These are phyloP conservation scores for Drosophila malerkotliana DNA, from an alignment of 1,140 invertebrate genomes.

Conservation along the genomic window DNA sequence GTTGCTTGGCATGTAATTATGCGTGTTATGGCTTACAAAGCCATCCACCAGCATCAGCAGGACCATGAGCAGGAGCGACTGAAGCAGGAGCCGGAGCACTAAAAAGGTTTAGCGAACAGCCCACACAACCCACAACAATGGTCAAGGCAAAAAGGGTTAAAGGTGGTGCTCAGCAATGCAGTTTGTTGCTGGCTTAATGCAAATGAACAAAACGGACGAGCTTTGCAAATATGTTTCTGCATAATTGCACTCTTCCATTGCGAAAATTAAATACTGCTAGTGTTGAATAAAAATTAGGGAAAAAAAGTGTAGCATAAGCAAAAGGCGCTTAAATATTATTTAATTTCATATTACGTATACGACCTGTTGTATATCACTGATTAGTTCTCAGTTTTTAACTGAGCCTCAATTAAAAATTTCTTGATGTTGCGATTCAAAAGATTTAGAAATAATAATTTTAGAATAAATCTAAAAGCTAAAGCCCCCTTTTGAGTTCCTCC, in stretches of 20 bases:
- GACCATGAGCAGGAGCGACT: slow-evolving; percentile 5
- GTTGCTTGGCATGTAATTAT: slow-evolving; percentile 77
- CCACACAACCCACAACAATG: slow-evolving; percentile 37
- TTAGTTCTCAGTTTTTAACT: too few species aligned
- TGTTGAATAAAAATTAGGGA: neutral
- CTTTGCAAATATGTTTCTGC: slow-evolving; percentile 24
- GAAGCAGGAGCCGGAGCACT: neutral
- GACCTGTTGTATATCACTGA: too few species aligned
- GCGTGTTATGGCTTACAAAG: slow-evolving; percentile 63
- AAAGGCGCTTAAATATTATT: too few species aligned
- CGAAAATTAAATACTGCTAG: slow-evolving; percentile 3
- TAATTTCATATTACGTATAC: neutral
- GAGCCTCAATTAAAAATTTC: neutral
- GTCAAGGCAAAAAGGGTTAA: slow-evolving; percentile 32
- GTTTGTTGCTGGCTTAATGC: slow-evolving; percentile 59
- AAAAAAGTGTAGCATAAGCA: too few species aligned
- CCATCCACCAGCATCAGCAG: slow-evolving; percentile 22
- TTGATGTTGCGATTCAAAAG: neutral
- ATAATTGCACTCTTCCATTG: slow-evolving; percentile 7
- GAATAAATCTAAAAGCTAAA: neutral
- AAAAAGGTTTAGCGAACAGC: neutral
- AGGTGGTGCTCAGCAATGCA: slow-evolving; percentile 36
- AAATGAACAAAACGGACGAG: slow-evolving; percentile 54
- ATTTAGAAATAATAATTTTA: neutral
- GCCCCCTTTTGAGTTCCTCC: too few species aligned